Evolutionary conservation across 2,797 vertebrate species (phyloP).

Genomic region (Iguana delicatissima): DNA sequence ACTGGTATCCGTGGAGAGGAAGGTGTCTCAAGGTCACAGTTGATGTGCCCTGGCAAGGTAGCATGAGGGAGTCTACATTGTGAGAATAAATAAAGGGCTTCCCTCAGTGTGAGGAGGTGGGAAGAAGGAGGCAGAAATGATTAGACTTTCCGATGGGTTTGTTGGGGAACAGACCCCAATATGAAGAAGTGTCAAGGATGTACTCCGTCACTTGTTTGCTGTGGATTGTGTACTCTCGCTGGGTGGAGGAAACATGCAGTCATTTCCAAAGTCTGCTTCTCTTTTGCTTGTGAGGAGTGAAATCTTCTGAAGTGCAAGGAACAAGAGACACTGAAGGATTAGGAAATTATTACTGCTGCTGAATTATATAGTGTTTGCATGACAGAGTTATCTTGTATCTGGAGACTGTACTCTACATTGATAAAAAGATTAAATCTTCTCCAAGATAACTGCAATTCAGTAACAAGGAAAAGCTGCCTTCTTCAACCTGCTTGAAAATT

Average conservation of each 20-base stretch:
- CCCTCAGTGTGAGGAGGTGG: constrained; percentile 43
- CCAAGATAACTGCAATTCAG: background rate
- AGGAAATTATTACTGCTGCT: background rate
- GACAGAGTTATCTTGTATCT: background rate
- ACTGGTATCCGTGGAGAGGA: constrained; percentile 71
- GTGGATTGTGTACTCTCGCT: constrained; percentile 28
- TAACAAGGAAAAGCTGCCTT: background rate
- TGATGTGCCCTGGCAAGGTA: constrained; percentile 71
- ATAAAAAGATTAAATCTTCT: background rate
- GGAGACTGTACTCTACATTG: background rate
- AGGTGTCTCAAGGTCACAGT: constrained; percentile 69
- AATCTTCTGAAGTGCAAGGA: background rate
- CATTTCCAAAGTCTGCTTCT: background rate
- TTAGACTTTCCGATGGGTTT: constrained; percentile 59
- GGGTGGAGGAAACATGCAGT: background rate
- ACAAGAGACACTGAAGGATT: background rate
- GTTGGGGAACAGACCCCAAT: constrained; percentile 54
- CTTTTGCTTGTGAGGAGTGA: background rate
- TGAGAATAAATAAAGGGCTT: constrained; percentile 64
- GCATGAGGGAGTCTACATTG: constrained; percentile 67
- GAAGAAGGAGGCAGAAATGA: constrained; percentile 20
- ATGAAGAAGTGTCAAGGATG: constrained; percentile 50
- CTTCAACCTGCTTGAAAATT: background rate
- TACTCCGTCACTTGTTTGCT: constrained; percentile 54
- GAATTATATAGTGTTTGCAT: background rate